These are phyloP conservation scores for Microctenopoma lineatum DNA, from an alignment of 2,797 vertebrate species.

Conservation along the genomic window DNA sequence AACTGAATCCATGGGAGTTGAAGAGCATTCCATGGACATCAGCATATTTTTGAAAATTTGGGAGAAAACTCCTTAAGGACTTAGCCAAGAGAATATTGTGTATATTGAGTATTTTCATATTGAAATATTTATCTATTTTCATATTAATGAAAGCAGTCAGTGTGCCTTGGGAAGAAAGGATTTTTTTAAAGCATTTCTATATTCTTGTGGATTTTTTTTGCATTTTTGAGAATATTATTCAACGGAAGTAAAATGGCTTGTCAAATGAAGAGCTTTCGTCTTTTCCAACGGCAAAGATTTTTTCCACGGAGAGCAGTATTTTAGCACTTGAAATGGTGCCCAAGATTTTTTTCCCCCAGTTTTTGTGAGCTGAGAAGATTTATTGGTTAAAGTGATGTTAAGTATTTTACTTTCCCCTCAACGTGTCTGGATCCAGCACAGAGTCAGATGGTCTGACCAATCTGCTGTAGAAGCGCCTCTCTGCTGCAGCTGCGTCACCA, in stretches of 20 bases:
- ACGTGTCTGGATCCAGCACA: slow-evolving; percentile 43
- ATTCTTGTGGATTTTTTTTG: slow-evolving; percentile 66
- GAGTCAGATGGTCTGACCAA: slow-evolving; percentile 38
- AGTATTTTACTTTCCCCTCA: slow-evolving; percentile 35
- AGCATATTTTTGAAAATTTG: slow-evolving; percentile 70
- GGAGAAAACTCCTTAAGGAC: slow-evolving; percentile 72
- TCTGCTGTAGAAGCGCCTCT: slow-evolving; percentile 41
- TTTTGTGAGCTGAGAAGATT: slow-evolving; percentile 65
- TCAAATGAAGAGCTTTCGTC: slow-evolving; percentile 54
- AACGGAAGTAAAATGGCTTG: slow-evolving; percentile 58
- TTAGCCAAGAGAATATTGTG: slow-evolving; percentile 79
- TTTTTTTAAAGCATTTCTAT: slow-evolving; percentile 73
- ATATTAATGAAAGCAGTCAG: slow-evolving; percentile 78
- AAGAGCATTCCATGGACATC: slow-evolving; percentile 80
- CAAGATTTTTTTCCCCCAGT: slow-evolving; percentile 39
- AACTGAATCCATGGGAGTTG: slow-evolving; percentile 70
- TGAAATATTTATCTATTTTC: slow-evolving; percentile 81
- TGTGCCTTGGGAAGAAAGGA: slow-evolving; percentile 78
- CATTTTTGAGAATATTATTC: slow-evolving; percentile 61
- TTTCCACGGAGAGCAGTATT: slow-evolving; percentile 36
- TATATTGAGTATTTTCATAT: slow-evolving; percentile 81
- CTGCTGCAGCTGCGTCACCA: slow-evolving; percentile 39
- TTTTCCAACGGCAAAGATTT: slow-evolving; percentile 50
- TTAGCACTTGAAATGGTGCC: slow-evolving; percentile 47
- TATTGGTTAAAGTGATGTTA: slow-evolving; percentile 49